Evolutionary conservation across 2,113 vertebrate species (phyloP).

Genomic region (Condylura cristata): DNA sequence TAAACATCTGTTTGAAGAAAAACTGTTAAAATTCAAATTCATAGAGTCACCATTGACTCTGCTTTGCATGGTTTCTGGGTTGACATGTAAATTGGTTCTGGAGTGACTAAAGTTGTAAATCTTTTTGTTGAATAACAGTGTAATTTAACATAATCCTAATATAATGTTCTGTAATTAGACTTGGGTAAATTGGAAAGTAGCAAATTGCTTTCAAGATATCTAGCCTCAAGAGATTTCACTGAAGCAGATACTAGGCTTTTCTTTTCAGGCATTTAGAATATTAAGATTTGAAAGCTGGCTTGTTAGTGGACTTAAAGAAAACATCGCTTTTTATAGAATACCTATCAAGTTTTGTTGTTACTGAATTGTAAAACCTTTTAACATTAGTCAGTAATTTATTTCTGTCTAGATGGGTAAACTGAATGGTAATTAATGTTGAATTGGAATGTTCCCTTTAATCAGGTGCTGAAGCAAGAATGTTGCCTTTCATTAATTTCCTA

Average conservation of each 20-base stretch:
- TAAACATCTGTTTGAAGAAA: conserved; percentile 2
- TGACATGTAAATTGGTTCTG: conserved; percentile 43
- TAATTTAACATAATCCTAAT: conserved; percentile 70
- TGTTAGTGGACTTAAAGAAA: conserved; percentile 40
- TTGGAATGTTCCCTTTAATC: conserved; percentile 37
- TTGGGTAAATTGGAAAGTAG: conserved; percentile 47
- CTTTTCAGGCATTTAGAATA: conserved; percentile 39
- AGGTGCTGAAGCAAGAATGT: neutral
- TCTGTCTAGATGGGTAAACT: neutral
- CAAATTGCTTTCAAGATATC: conserved; percentile 59
- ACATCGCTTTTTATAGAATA: neutral
- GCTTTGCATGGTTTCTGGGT: conserved; percentile 36
- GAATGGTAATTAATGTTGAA: conserved; percentile 19
- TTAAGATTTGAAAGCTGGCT: conserved; percentile 47
- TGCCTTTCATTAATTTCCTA: neutral
- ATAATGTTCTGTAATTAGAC: conserved; percentile 64
- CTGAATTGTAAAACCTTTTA: conserved; percentile 51
- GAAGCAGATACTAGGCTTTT: conserved; percentile 42
- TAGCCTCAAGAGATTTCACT: conserved; percentile 47
- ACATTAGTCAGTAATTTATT: conserved; percentile 32
- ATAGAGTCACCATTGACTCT: conserved; percentile 16
- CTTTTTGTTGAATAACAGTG: conserved; percentile 62
- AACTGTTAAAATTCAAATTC: conserved; percentile 9
- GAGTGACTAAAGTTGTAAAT: conserved; percentile 54
- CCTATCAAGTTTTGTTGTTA: neutral